Conservation (phyloP, 2,113 vertebrate species). For the Apteryx mantelli region DNA sequence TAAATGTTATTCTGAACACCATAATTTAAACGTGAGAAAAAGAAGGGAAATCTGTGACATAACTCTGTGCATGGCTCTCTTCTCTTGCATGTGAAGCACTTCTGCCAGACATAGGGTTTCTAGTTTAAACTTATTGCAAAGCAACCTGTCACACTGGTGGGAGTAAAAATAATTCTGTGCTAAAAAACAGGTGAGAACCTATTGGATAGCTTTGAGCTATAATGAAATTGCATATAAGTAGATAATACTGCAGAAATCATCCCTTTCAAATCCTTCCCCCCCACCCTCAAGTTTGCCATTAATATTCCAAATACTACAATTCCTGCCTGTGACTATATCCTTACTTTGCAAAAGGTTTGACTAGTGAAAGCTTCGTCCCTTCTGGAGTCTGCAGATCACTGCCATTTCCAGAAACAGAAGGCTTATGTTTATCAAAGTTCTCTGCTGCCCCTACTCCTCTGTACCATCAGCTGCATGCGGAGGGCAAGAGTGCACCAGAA, state of each 20-base stretch:
- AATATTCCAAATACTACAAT: neutral
- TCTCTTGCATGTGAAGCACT: neutral
- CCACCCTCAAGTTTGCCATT: neutral
- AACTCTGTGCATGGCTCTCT: neutral
- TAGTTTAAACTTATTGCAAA: too few relatives aligned
- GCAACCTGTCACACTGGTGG: too few relatives aligned
- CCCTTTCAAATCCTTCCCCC: neutral
- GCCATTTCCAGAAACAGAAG: neutral
- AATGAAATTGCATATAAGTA: neutral
- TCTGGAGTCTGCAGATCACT: neutral
- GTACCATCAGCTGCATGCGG: neutral
- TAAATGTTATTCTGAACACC: neutral
- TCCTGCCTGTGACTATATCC: neutral
- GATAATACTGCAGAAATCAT: neutral
- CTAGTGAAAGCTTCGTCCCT: neutral
- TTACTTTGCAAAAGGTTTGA: neutral
- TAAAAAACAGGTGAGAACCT: neutral
- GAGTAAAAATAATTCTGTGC: neutral
- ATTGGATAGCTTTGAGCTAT: neutral
- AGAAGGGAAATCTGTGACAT: neutral
- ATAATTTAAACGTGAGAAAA: neutral
- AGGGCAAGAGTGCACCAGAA: neutral
- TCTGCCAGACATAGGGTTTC: neutral
- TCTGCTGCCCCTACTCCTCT: neutral
- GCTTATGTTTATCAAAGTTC: neutral